Base-by-base conservation (phyloP, 2,113 vertebrate species). In the Pampusana beccarii region DNA sequence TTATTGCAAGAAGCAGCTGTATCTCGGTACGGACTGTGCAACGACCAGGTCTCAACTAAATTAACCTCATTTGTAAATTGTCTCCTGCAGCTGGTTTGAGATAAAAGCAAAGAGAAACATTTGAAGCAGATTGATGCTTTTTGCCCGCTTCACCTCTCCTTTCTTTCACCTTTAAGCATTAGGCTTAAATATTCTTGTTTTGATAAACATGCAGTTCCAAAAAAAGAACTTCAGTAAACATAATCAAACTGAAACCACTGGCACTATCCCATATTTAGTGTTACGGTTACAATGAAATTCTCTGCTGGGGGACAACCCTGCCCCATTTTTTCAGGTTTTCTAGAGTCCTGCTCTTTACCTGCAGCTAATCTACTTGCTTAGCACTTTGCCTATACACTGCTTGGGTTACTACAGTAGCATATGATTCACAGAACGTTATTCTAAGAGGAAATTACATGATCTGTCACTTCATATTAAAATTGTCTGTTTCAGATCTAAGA, bases 61-160 rank as follows among this genome's bases (percentile, higher is more conserved):
- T 65, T 75, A 1, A 65, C n/a, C 44, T 69, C 11, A 28, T 65
- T 61, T 58, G 44, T 40, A 73, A 80, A 73, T 23, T 70, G 21
- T 20, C 46, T 84, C 33, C 67, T 61, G 34, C 11, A 95, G 34
- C 24, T 62, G 21, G 33, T 66, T 78, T 57, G 56, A 88, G 19
- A 95, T n/a, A 75, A 83, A 85, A 85, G 8, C 11, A 53, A 71
- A 31, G 33, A 66, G 8, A 64, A 90, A 74, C 6, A 46, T 31
- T 26, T 79, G 11, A 85, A 93, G n/a, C 11, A 46, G 33, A 33
- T 2, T 51, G 28, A 75, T 50, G 25, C n/a, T 46, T 34, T 11
- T 24, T 67, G 44, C 11, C 11, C 11, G 0, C 3, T 5, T 1
- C 3, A 16, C 38, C 13, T 10, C 28, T 44, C 17, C 13, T 6